Base-by-base conservation (phyloP, 2,888 invertebrate species). In the Diadromus collaris region DNA sequence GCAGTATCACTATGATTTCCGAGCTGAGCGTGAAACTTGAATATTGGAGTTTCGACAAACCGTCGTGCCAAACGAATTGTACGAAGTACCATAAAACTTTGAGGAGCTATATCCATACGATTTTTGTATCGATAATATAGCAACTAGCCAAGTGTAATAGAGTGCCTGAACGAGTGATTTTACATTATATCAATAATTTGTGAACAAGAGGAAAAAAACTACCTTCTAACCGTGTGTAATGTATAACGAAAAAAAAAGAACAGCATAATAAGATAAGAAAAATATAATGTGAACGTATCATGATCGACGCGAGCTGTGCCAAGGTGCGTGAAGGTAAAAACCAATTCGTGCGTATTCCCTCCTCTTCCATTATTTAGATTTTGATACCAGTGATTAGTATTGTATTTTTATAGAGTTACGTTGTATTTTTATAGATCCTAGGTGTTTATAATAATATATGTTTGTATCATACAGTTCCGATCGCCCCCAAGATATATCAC, bases 91-190 rank as follows among this genome's bases (percentile, higher is more conserved):
- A 79, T 84, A 64, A 69, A 83, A 83, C 82, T 79, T 84, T 80
- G 80, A 82, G 80, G 83, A 83, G 86, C 86, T 86, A 87, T 86
- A 84, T 82, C 79, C 78, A 81, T 86, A 84, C 85, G 81, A 69
- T 70, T 71, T 83, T 80, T 84, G 80, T 84, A 84, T 84, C 78
- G 72, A 79, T 83, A 87, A 86, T 85, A 86, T 89, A 89, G 87
- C 85, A 71, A 83, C 83, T 89, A 89, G 88, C 88, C 86, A 89
- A 87, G 86, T 85, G 86, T 88, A 89, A 88, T 88, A 87, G 89
- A 89, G 90, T 90, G 90, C 90, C 89, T 90, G 90, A 89, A 86
- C 81, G 87, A 89, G 86, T 89, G 87, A 88, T 87, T 88, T 74
- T 76, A 82, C 81, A 81, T 76, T 86, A 85, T 85, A 48, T 38